Base-by-base conservation (phyloP, 2,888 invertebrate species). In the Lamellibrachia satsuma region DNA sequence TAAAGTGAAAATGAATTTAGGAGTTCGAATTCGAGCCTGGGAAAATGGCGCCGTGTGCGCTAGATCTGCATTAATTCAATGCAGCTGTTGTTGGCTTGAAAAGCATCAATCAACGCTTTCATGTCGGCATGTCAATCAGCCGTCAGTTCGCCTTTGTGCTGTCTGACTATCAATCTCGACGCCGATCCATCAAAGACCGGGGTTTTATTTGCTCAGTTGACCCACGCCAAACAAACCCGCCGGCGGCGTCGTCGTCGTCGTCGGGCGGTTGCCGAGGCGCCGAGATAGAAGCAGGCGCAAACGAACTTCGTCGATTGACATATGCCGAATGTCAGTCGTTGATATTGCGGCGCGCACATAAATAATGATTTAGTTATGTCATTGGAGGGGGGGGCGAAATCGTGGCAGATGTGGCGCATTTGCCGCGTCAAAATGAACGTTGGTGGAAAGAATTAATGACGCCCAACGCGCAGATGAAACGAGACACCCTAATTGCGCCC, bases 121-220 rank as follows among this genome's bases (percentile, higher is more conserved):
- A 95, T 95, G 95, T 95, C 95, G 93, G 94, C 94, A 94, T 96
- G 96, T 96, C 96, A 96, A 96, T 96, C 96, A 96, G 93, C 93
- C 95, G 95, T 96, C 96, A 95, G 94, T 91, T 93, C 93, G 94
- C 94, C 95, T 95, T 95, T 95, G 95, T 95, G 95, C 95, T 94
- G 95, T 95, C 95, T 94, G 94, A 94, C 95, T 95, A 96, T 96
- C 95, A 95, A 95, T 95, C 95, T 95, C 94, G 39, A 75, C 27
- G 11, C 75, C 92, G 95, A 95, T 95, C 96, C 95, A 95, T 96
- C 95, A 95, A 93, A 93, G 93, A 93, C 92, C 93, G 95, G 95
- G 94, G 95, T 95, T 95, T 95, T 95, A 95, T 95, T 96, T 96
- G 95, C 95, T 95, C 95, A 95, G 94, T 94, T 94, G 94, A 94